Percentiles rank a stretch among this genome's conserved stretches.
These are phyloP conservation scores for Drosophila putrida DNA, from an alignment of 2,888 invertebrate species.

Conservation along the genomic window DNA sequence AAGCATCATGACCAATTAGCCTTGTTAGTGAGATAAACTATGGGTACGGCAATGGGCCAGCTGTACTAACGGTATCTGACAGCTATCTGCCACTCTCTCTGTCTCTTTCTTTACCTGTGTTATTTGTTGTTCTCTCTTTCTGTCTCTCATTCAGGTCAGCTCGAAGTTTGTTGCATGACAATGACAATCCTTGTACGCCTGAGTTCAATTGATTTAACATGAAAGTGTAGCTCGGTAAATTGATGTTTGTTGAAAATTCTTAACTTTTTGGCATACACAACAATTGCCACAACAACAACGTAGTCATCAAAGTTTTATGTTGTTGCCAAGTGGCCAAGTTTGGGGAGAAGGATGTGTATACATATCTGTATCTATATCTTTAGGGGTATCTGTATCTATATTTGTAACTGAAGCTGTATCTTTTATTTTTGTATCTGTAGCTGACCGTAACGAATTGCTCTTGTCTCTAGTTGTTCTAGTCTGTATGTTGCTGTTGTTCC, in stretches of 20 bases:
- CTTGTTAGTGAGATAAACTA: conserved; percentile 80
- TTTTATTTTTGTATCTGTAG: conserved; percentile 57
- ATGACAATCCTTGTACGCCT: conserved; percentile 74
- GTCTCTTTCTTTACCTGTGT: conserved; percentile 2
- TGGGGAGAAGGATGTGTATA: conserved; percentile 16
- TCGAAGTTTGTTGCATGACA: conserved; percentile 41
- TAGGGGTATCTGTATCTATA: conserved; percentile 6
- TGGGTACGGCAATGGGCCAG: conserved; percentile 64
- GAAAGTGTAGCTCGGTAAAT: conserved; percentile 79
- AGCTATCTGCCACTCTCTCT: conserved; percentile 22
- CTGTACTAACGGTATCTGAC: conserved; percentile 66
- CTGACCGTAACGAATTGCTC: conserved; percentile 78
- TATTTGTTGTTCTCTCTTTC: neutral
- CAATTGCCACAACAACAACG: conserved; percentile 17
- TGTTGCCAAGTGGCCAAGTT: conserved; percentile 60
- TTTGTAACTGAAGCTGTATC: neutral
- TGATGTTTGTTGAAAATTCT: conserved; percentile 73
- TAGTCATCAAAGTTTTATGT: conserved; percentile 68
- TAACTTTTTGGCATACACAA: conserved; percentile 49
- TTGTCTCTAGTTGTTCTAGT: conserved; percentile 41
- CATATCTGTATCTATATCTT: conserved; percentile 4
- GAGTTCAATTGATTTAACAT: conserved; percentile 81
- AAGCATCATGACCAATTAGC: conserved; percentile 82
- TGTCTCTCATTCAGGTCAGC: conserved; percentile 9
- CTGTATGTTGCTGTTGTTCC: conserved; percentile 27